Evolutionary conservation across 2,888 invertebrate genomes (phyloP).

Genomic region (Yponomeuta plumbellus): DNA sequence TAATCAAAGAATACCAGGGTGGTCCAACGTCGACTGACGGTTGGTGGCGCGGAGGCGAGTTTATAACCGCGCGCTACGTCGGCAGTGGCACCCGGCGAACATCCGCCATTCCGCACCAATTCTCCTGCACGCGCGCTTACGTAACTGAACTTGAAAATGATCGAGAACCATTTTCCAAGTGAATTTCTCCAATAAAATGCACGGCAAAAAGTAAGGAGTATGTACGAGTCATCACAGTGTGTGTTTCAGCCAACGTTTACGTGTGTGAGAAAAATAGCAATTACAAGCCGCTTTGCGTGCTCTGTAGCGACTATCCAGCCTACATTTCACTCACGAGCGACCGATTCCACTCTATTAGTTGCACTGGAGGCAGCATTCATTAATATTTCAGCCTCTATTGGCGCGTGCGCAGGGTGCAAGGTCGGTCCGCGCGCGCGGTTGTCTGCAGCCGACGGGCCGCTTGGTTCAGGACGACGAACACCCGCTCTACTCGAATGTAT

Average conservation of each 20-base stretch:
- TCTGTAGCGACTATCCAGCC: constrained; percentile 43
- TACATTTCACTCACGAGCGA: constrained; percentile 55
- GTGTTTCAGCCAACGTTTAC: constrained; percentile 32
- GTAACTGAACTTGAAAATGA: constrained; percentile 77
- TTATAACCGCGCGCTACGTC: constrained; percentile 72
- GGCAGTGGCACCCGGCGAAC: constrained; percentile 63
- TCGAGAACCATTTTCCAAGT: constrained; percentile 75
- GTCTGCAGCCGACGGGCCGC: constrained; percentile 20
- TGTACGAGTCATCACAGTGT: constrained; percentile 46
- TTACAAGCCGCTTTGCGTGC: constrained; percentile 55
- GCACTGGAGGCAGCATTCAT: constrained; percentile 26
- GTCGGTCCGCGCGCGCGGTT: constrained; percentile 30
- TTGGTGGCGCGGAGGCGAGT: constrained; percentile 58
- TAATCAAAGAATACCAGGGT: constrained; percentile 56
- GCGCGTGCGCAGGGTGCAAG: constrained; percentile 43
- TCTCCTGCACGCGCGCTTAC: constrained; percentile 73
- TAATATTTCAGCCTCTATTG: constrained; percentile 41
- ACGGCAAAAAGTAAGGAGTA: constrained; percentile 66
- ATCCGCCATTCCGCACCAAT: constrained; percentile 78
- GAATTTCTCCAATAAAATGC: constrained; percentile 77
- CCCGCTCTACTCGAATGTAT: constrained; percentile 1
- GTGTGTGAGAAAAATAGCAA: constrained; percentile 50
- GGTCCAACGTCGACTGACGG: constrained; percentile 66
- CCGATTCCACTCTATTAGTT: constrained; percentile 42
- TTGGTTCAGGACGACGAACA: neutral